Base-by-base conservation (phyloP, 2,888 invertebrate species). In the Epirrhoe alternata region DNA sequence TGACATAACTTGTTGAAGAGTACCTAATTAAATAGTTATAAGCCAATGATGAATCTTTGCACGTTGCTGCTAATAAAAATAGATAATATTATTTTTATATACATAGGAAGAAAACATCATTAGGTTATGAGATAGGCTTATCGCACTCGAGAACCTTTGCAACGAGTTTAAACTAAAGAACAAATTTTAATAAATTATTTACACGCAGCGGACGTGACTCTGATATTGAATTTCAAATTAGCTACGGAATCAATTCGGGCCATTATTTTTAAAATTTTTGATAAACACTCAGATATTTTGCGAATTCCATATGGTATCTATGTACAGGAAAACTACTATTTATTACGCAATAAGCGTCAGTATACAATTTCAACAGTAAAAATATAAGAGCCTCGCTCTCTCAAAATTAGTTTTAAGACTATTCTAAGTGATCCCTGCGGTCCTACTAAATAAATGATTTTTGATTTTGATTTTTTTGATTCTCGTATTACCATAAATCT, bases 401-500 rank as follows among this genome's bases (percentile, higher is more conserved):
- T 24, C 24, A 3, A n/a, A n/a, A n/a, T n/a, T n/a, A n/a, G n/a
- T n/a, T n/a, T n/a, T n/a, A n/a, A n/a, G n/a, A n/a, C n/a, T n/a
- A n/a, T n/a, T n/a, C n/a, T n/a, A n/a, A n/a, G n/a, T n/a, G n/a
- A n/a, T n/a, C n/a, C n/a, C n/a, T n/a, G n/a, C n/a, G n/a, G n/a
- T n/a, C n/a, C n/a, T n/a, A n/a, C n/a, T n/a, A n/a, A n/a, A n/a
- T n/a, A n/a, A n/a, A n/a, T n/a, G n/a, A n/a, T n/a, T n/a, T n/a
- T n/a, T n/a, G n/a, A n/a, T n/a, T n/a, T n/a, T n/a, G n/a, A 45
- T 45, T 45, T 49, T 61, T 24, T 55, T 38, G 30, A 50, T 55
- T 52, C n/a, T 33, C 10, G 16, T 47, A 16, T 54, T 16, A 60
- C 55, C 59, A 51, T n/a, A 45, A 51, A 53, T 53, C 57, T 66